Evolutionary conservation across 1,140 invertebrate genomes (phyloP), one percentile per base, ranked within the genome.

Genomic region (Trichogramma pretiosum): DNA sequence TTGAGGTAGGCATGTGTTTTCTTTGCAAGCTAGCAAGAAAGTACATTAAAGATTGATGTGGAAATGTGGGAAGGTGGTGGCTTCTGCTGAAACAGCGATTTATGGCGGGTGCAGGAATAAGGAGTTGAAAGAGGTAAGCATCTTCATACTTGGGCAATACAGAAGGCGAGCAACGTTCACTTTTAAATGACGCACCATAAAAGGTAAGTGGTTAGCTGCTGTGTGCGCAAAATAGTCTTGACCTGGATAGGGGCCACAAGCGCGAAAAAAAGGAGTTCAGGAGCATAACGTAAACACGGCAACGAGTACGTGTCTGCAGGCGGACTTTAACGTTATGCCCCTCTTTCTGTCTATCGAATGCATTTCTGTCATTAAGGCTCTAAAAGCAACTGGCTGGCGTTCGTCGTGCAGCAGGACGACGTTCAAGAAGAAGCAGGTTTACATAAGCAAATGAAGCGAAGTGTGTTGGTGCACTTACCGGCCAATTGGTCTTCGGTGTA

Each of bases 401-500:
- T 39, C 40, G 17, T 43, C 32, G 28, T 23, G n/a, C n/a, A n/a
- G n/a, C n/a, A n/a, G n/a, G 21, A 43, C 14, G 49, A 19, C 5
- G 13, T 63, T 64, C 56, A 82, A 5, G 32, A 48, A 37, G 44
- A 13, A 5, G 43, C 14, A 19, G 23, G 30, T 8, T 5, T 33
- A 9, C 30, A 17, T n/a, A 35, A n/a, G n/a, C n/a, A n/a, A n/a
- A n/a, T n/a, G n/a, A n/a, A n/a, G n/a, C n/a, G n/a, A n/a, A n/a
- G n/a, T n/a, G n/a, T n/a, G n/a, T n/a, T n/a, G n/a, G n/a, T n/a
- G 11, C 0, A 51, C 85, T 87, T 76, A 91, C 87, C 88, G 64
- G 84, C 82, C 70, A 90, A 80, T 75, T 91, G 87, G 77, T 92
- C 88, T 74, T 92, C 89, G 24, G 83, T 82, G 70, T 89, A 89